Evolutionary conservation across 2,888 invertebrate species (phyloP).

Genomic region (Drosophila picticornis): DNA sequence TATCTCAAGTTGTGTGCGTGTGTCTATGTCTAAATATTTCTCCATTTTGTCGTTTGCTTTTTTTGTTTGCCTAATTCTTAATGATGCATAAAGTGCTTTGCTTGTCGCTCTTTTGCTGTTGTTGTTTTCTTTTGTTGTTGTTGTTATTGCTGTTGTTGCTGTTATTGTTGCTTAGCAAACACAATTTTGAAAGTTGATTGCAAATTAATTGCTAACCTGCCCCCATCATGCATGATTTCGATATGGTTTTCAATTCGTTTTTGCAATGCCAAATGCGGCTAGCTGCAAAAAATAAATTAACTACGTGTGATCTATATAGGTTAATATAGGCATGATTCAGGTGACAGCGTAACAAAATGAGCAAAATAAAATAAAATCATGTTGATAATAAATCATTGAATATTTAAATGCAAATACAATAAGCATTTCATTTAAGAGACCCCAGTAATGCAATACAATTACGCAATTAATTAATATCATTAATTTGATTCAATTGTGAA

Average conservation of each 20-base stretch:
- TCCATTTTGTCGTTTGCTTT: slow-evolving; percentile 76
- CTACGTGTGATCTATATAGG: slow-evolving; percentile 10
- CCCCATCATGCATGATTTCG: slow-evolving; percentile 33
- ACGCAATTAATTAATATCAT: slow-evolving; percentile 18
- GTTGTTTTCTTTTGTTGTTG: slow-evolving; percentile 13
- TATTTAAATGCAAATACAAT: not conserved
- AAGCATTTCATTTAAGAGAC: not conserved
- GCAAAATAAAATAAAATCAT: not conserved
- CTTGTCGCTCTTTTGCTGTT: slow-evolving; percentile 38
- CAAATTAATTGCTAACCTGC: slow-evolving; percentile 74
- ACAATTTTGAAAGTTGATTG: slow-evolving; percentile 78
- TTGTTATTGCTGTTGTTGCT: slow-evolving; percentile 12
- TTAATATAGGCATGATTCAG: slow-evolving; percentile 6
- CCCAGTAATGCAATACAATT: slow-evolving; percentile 2
- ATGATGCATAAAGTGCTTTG: slow-evolving; percentile 79
- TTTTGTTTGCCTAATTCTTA: slow-evolving; percentile 76
- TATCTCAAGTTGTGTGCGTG: slow-evolving; percentile 23
- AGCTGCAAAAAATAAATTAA: slow-evolving; percentile 8
- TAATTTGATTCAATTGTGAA: not conserved
- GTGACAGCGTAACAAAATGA: not conserved
- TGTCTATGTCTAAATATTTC: slow-evolving; percentile 58
- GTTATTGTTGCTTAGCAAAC: slow-evolving; percentile 42
- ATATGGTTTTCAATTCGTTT: slow-evolving; percentile 28
- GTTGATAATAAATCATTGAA: not conserved
- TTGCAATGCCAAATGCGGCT: slow-evolving; percentile 38